These are phyloP conservation scores for Scophthalmus maximus DNA, from an alignment of 2,113 vertebrate species.

Conservation along the genomic window DNA sequence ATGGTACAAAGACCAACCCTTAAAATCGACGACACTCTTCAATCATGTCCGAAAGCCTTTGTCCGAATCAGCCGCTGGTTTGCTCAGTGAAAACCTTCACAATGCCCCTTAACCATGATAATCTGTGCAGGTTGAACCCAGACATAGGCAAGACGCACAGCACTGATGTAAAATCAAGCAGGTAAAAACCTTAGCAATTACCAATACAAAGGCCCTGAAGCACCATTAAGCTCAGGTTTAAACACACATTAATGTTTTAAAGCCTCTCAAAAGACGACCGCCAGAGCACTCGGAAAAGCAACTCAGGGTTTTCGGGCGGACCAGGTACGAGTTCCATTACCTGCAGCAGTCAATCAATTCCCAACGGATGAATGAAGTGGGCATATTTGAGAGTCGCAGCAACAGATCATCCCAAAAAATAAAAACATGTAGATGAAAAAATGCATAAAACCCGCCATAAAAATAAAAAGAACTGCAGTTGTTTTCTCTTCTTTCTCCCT, in stretches of 20 bases:
- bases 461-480: neutral
- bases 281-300: neutral
- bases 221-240: neutral
- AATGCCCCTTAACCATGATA: constrained; percentile 16
- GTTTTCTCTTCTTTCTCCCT: neutral
- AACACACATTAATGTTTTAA: constrained; percentile 2
- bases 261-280: neutral
- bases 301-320: neutral
- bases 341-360: neutral
- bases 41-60: constrained; percentile 3
- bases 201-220: constrained; percentile 11
- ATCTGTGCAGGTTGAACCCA: constrained; percentile 15
- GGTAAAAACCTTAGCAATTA: constrained; percentile 32
- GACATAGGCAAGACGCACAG: constrained; percentile 13
- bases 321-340: neutral
- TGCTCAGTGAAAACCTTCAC: constrained; percentile 20
- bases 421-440: neutral
- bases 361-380: neutral
- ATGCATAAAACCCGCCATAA: constrained; percentile 4
- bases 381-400: neutral
- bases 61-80: constrained; percentile 4
- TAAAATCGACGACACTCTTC: neutral
- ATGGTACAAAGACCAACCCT: neutral
- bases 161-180: constrained; percentile 30
- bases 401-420: neutral